Conservation (phyloP, 2,113 vertebrate genomes). For the Coryphaenoides rupestris region DNA sequence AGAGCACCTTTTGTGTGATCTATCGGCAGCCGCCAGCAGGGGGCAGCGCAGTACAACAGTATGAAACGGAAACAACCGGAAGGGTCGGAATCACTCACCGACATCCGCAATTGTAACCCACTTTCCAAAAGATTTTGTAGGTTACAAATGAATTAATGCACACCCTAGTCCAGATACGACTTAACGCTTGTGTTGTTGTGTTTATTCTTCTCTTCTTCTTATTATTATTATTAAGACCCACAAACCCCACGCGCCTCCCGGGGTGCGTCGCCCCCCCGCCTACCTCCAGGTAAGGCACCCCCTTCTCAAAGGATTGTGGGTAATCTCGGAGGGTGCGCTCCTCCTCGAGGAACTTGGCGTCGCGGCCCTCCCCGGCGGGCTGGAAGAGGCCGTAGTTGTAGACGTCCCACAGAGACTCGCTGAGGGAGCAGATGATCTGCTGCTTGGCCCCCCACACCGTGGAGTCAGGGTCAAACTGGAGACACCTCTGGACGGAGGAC, state of each 20-base stretch:
- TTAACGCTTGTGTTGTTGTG: too few relatives aligned
- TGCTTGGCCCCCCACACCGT: slow-evolving; percentile 89
- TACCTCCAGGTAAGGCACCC: slow-evolving; percentile 91
- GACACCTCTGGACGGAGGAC: slow-evolving; percentile 77
- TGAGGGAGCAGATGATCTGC: slow-evolving; percentile 86
- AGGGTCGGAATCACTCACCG: too few relatives aligned
- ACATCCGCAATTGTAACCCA: too few relatives aligned
- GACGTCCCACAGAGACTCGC: slow-evolving; percentile 84
- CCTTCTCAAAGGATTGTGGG: slow-evolving; percentile 87
- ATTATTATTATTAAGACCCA: too few relatives aligned
- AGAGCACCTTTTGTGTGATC: neutral
- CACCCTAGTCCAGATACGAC: too few relatives aligned
- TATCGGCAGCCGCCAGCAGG: slow-evolving; percentile 41
- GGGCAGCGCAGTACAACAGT: slow-evolving; percentile 39
- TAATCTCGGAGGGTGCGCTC: slow-evolving; percentile 82
- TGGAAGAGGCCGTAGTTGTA: slow-evolving; percentile 93
- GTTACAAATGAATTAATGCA: too few relatives aligned
- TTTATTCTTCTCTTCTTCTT: too few relatives aligned
- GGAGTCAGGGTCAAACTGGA: slow-evolving; percentile 86
- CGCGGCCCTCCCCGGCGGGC: slow-evolving; percentile 84
- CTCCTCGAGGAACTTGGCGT: slow-evolving; percentile 89
- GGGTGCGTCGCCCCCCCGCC: too few relatives aligned
- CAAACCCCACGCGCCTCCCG: too few relatives aligned
- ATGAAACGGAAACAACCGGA: neutral
- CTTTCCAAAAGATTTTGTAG: too few relatives aligned